These are phyloP conservation scores for Heliconius eleuchia DNA, from an alignment of 1,140 invertebrate genomes.

Conservation along the genomic window DNA sequence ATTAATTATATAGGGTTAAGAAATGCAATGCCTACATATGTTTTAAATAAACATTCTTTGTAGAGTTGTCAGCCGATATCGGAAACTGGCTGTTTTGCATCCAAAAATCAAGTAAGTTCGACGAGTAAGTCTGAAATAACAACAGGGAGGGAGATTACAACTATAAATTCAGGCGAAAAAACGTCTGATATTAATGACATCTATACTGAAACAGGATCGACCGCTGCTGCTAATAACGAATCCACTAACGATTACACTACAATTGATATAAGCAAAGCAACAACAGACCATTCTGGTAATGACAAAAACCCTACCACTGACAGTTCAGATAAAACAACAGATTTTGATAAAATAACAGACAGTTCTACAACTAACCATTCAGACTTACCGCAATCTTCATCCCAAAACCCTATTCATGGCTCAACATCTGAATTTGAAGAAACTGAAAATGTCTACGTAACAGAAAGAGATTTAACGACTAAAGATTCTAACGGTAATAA, in stretches of 20 bases:
- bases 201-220: too few species aligned
- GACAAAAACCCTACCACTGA: too few species aligned
- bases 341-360: too few species aligned
- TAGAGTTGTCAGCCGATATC: constrained; percentile 46
- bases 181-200: too few species aligned
- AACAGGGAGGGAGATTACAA: neutral
- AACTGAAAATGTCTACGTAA: neutral
- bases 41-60: constrained; percentile 14
- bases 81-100: constrained; percentile 45
- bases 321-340: too few species aligned
- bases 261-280: too few species aligned
- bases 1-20: too few species aligned
- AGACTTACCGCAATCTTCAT: neutral
- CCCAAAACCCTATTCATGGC: neutral
- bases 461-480: neutral
- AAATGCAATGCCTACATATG: too few species aligned
- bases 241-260: too few species aligned
- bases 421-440: neutral
- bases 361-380: neutral
- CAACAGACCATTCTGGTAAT: too few species aligned
- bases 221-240: too few species aligned
- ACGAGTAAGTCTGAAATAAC: constrained; percentile 13
- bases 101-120: constrained; percentile 22
- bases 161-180: neutral
- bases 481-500: neutral